Evolutionary conservation across 2,888 invertebrate species (phyloP).

Genomic region (Limnephilus lunatus): DNA sequence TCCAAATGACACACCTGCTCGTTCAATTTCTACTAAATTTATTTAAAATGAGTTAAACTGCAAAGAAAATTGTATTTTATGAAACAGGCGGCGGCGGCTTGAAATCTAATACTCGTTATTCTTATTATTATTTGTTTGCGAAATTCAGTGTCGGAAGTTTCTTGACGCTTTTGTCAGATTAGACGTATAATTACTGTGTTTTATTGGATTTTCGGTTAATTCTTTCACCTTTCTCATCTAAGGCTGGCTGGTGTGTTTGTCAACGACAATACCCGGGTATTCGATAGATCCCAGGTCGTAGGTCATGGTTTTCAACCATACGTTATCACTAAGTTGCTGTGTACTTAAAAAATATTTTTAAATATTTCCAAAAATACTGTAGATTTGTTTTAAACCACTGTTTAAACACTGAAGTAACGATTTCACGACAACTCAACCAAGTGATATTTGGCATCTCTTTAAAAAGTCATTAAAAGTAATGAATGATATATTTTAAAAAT

Average conservation of each 20-base stretch:
- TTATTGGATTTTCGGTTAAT: not conserved
- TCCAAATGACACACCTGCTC: constrained; percentile 63
- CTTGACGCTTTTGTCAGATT: not conserved
- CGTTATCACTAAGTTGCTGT: not conserved
- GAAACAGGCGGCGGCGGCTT: not conserved
- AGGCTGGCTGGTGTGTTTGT: not conserved
- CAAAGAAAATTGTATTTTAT: constrained; percentile 36
- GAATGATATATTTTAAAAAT: no score
- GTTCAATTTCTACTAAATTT: constrained; percentile 6
- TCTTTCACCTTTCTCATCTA: not conserved
- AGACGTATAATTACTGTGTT: not conserved
- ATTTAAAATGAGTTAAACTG: constrained; percentile 36
- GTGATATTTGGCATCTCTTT: no score
- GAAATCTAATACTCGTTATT: not conserved
- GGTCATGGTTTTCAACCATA: not conserved
- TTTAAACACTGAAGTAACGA: no score
- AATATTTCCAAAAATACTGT: not conserved
- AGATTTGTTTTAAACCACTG: no score
- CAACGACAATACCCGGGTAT: not conserved
- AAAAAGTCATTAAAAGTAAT: no score
- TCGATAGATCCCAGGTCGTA: not conserved
- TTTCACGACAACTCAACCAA: no score
- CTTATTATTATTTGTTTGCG: not conserved
- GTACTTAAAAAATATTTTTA: not conserved
- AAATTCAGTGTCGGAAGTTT: not conserved